A percentile compares a stretch with the other conserved stretches of the same genome.
Conservation (phyloP, 2,113 vertebrate genomes). For the Limnothrissa miodon region DNA sequence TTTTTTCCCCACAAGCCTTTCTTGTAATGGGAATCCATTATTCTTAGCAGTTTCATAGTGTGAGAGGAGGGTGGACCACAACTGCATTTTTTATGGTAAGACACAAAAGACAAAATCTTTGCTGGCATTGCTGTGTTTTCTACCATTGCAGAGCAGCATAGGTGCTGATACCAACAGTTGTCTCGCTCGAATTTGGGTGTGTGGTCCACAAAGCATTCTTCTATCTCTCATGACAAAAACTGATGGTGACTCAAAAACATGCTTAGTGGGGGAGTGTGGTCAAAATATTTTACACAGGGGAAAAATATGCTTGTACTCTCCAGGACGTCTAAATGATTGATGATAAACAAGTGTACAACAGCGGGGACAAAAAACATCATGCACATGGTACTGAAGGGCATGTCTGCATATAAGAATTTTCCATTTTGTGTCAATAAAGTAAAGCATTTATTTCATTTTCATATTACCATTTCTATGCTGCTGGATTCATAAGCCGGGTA, state of each 20-base stretch:
- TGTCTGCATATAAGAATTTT: neutral
- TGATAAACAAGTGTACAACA: neutral
- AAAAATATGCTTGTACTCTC: conserved; percentile 3
- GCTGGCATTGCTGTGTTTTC: neutral
- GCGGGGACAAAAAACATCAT: neutral
- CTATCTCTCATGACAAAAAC: neutral
- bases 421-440: neutral
- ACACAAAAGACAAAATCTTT: neutral
- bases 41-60: conserved; percentile 6
- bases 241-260: neutral
- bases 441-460: neutral
- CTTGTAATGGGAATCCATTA: conserved; percentile 14
- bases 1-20: conserved; percentile 65
- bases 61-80: neutral
- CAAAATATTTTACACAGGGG: neutral
- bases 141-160: neutral
- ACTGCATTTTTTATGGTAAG: neutral
- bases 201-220: neutral
- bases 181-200: neutral
- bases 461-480: neutral
- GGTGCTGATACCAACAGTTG: neutral
- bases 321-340: conserved; percentile 5
- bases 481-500: no score
- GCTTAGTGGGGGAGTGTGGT: neutral
- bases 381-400: neutral